Conservation (phyloP, 2,113 vertebrate genomes). For the Archocentrus centrarchus region DNA sequence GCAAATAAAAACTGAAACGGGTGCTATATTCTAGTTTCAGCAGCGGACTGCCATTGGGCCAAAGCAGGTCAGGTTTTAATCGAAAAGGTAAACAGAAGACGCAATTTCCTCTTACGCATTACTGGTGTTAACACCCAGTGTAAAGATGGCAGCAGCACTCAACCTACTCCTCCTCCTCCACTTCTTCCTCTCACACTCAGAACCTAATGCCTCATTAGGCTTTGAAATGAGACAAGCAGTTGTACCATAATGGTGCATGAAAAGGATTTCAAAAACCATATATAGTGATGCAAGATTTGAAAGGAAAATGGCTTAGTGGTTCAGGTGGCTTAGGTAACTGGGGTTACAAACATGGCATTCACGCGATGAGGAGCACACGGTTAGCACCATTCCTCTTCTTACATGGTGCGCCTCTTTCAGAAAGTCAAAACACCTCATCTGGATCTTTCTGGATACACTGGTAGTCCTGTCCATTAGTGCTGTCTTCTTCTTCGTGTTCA, state of each 20-base stretch:
- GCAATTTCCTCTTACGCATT: slow-evolving; percentile 38
- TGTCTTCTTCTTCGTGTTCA: slow-evolving; percentile 38
- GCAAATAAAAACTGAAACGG: slow-evolving; percentile 20
- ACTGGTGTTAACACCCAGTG: slow-evolving; percentile 54
- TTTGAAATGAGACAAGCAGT: slow-evolving; percentile 17
- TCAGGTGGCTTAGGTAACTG: slow-evolving; percentile 22
- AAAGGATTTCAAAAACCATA: slow-evolving; percentile 27
- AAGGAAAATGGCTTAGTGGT: slow-evolving; percentile 42
- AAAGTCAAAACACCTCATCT: slow-evolving; percentile 40
- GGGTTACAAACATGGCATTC: slow-evolving; percentile 28
- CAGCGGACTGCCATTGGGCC: neutral
- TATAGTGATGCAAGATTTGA: slow-evolving; percentile 17
- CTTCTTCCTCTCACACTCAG: slow-evolving; percentile 20
- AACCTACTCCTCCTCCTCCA: neutral
- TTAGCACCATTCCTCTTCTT: slow-evolving; percentile 44
- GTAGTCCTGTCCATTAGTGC: slow-evolving; percentile 43
- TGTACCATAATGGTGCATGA: slow-evolving; percentile 22
- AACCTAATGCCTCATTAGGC: slow-evolving; percentile 31
- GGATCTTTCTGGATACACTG: slow-evolving; percentile 28
- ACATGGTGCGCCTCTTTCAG: slow-evolving; percentile 20
- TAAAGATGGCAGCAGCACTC: slow-evolving; percentile 57
- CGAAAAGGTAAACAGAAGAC: slow-evolving; percentile 31
- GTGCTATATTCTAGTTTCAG: neutral
- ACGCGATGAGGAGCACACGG: slow-evolving; percentile 12
- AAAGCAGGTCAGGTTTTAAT: slow-evolving; percentile 28